Conservation (phyloP, 2,797 vertebrate genomes). For the Acrossocheilus wenchowensis region DNA sequence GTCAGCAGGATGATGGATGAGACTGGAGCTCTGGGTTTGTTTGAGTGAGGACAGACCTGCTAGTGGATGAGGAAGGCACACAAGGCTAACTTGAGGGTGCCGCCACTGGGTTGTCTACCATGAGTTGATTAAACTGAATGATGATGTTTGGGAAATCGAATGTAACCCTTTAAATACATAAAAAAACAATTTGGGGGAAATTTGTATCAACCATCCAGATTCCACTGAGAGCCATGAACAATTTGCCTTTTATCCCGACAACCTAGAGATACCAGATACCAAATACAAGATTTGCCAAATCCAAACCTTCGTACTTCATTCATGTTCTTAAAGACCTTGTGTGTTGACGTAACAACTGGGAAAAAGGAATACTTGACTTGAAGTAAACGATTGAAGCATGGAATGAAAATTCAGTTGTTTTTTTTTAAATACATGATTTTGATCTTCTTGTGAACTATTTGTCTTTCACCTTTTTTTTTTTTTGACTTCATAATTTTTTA, state of each 20-base stretch:
- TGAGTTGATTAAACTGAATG: background rate
- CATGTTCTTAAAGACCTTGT: background rate
- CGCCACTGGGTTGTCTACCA: background rate
- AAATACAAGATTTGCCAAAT: background rate
- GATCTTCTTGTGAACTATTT: background rate
- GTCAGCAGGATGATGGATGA: constrained; percentile 41
- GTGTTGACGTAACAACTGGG: background rate
- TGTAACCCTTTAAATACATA: background rate
- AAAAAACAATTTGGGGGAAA: background rate
- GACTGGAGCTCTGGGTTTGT: constrained; percentile 42
- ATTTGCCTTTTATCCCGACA: background rate
- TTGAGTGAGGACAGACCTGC: constrained; percentile 36
- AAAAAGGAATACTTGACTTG: background rate
- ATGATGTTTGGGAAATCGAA: constrained; percentile 3
- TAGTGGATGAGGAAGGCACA: background rate
- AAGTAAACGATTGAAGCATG: background rate
- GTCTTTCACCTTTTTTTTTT: background rate
- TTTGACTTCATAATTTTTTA: background rate
- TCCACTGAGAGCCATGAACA: background rate
- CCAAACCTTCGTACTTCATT: background rate
- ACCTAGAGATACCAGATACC: background rate
- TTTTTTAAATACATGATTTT: background rate
- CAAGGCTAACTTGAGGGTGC: background rate
- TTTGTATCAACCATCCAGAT: background rate
- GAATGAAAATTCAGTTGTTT: background rate